A percentile compares a stretch with the other conserved stretches of the same genome.
These are phyloP conservation scores for Synergus itoensis DNA, from an alignment of 2,888 invertebrate genomes.

Conservation along the genomic window DNA sequence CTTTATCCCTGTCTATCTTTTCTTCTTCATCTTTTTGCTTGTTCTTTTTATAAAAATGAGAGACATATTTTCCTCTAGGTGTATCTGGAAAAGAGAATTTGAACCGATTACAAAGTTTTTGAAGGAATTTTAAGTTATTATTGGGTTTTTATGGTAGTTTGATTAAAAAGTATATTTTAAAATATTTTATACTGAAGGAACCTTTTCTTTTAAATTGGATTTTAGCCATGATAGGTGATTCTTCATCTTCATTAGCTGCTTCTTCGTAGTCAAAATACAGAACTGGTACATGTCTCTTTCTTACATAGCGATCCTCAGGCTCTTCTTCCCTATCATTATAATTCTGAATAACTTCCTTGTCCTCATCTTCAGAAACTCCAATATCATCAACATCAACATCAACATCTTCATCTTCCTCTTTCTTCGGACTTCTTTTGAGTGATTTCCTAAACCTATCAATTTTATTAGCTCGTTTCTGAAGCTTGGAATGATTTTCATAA, in stretches of 20 bases:
- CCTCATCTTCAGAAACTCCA: slow-evolving; percentile 50
- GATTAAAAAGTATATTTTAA: too few species aligned
- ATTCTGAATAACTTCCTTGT: slow-evolving; percentile 47
- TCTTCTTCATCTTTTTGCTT: slow-evolving; percentile 47
- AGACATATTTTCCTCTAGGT: not conserved
- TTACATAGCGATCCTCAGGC: not conserved
- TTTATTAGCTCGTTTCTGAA: not conserved
- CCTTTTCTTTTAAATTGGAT: not conserved
- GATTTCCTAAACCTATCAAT: not conserved
- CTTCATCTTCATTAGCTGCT: not conserved
- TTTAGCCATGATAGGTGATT: not conserved
- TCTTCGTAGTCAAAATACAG: slow-evolving; percentile 17
- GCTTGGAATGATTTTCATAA: not conserved
- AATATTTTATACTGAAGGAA: not conserved
- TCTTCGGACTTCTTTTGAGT: not conserved
- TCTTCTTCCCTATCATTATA: slow-evolving; percentile 51
- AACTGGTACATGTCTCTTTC: not conserved
- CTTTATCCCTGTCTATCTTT: slow-evolving; percentile 45
- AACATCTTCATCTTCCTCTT: not conserved
- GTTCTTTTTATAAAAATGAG: not conserved
- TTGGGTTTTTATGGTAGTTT: too few species aligned
- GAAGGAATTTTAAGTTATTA: not conserved
- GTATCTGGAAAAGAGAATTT: not conserved
- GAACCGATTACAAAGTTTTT: not conserved
- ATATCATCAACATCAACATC: not conserved